These are phyloP conservation scores for Acleris sparsana DNA, from an alignment of 2,888 invertebrate species.

Conservation along the genomic window DNA sequence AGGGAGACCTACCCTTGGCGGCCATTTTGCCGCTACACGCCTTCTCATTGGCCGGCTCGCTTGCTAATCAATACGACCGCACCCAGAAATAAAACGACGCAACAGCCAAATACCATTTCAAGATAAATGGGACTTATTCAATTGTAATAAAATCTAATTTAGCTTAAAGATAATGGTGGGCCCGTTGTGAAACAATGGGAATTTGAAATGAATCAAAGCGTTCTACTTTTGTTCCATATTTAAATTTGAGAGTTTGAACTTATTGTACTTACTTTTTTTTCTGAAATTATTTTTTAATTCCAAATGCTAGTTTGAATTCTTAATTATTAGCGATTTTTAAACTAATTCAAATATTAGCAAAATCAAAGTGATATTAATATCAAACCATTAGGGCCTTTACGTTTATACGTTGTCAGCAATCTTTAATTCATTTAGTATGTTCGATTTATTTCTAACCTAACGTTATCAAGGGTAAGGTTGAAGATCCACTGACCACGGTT, in stretches of 20 bases:
- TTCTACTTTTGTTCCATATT: conserved; percentile 24
- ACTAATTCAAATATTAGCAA: no score
- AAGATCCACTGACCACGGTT: not conserved
- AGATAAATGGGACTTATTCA: conserved; percentile 12
- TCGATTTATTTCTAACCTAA: conserved; percentile 28
- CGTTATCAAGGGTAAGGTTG: not conserved
- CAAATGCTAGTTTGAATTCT: no score
- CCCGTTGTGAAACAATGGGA: conserved; percentile 34
- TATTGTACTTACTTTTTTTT: not conserved
- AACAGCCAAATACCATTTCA: conserved; percentile 14
- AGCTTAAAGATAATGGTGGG: conserved; percentile 27
- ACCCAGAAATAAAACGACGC: conserved; percentile 43
- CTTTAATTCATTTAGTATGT: not conserved
- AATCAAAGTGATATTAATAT: no score
- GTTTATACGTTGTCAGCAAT: no score
- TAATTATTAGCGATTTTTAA: no score
- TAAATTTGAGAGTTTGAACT: conserved; percentile 21
- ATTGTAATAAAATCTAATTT: conserved; percentile 30
- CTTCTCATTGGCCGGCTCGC: conserved; percentile 66
- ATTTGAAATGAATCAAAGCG: conserved; percentile 22
- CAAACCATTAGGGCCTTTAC: no score
- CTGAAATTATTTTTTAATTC: not conserved
- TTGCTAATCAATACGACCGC: conserved; percentile 71
- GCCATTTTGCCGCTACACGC: conserved; percentile 66
- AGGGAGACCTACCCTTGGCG: conserved; percentile 68